Conservation (phyloP, 2,797 vertebrate species). For the Clarias laeviceps region DNA sequence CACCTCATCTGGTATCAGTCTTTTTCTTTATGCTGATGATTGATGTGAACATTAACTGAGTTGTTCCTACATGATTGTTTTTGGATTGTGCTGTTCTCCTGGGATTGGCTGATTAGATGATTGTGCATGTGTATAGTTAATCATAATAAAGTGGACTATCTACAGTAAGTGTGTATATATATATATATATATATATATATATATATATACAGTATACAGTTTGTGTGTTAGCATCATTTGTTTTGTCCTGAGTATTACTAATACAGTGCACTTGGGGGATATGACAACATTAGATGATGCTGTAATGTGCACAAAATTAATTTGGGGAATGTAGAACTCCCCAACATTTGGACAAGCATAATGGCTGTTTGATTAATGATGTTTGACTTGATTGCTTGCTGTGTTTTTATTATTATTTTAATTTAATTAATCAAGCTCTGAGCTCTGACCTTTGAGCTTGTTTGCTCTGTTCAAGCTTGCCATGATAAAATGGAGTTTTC, state of each 20-base stretch:
- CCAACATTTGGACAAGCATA: conserved; percentile 28
- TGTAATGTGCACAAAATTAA: conserved; percentile 27
- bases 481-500: not conserved
- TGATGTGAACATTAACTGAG: no score
- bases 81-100: no score
- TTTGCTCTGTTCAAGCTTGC: conserved; percentile 7
- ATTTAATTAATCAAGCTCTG: conserved; percentile 24
- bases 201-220: not conserved
- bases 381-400: conserved; percentile 17
- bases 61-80: no score
- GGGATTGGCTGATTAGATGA: no score
- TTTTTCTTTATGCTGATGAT: no score
- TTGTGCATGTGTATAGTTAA: no score
- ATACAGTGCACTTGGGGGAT: not conserved
- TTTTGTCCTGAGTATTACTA: not conserved
- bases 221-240: conserved; percentile 16
- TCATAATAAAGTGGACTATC: no score
- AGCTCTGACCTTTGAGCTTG: conserved; percentile 22
- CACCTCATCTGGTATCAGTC: no score
- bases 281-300: not conserved
- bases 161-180: not conserved
- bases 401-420: conserved; percentile 10
- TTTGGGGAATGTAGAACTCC: conserved; percentile 7
- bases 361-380: conserved; percentile 40
- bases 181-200: not conserved